Conservation (phyloP, 2,113 vertebrate species). For the Pogona vitticeps region DNA sequence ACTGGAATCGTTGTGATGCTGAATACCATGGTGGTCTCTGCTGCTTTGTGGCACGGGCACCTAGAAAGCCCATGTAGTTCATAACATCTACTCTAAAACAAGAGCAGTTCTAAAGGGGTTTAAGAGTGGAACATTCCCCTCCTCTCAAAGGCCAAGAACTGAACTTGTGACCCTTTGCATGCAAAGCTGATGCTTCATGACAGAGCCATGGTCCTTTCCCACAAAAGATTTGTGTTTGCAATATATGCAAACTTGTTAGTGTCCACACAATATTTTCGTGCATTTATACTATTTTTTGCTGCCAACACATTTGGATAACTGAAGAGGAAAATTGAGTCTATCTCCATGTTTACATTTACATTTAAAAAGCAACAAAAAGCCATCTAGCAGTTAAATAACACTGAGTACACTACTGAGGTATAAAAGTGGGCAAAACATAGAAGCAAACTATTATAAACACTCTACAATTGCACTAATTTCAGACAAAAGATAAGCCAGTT, state of each 20-base stretch:
- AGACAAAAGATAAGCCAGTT: slow-evolving; percentile 76
- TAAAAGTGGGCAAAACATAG: background rate
- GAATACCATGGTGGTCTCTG: background rate
- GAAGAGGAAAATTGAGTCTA: too few relatives aligned
- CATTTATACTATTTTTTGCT: background rate
- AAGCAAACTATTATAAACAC: slow-evolving; percentile 36
- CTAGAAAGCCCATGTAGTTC: background rate
- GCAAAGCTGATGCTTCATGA: background rate
- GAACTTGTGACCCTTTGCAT: background rate
- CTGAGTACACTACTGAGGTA: background rate
- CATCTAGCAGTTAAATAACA: too few relatives aligned
- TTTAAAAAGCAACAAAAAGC: too few relatives aligned
- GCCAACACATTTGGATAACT: background rate
- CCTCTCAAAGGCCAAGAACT: background rate
- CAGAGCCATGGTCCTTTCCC: background rate
- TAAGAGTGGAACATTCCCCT: background rate
- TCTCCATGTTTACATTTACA: background rate
- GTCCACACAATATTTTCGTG: background rate
- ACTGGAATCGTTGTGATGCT: background rate
- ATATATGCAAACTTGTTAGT: background rate
- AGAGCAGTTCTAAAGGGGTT: background rate
- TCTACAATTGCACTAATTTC: slow-evolving; percentile 72
- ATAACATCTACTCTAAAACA: background rate
- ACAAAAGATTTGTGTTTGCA: background rate
- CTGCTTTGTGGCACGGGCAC: background rate